Conservation (phyloP, 2,888 invertebrate genomes). For the Conomelus anceps region DNA sequence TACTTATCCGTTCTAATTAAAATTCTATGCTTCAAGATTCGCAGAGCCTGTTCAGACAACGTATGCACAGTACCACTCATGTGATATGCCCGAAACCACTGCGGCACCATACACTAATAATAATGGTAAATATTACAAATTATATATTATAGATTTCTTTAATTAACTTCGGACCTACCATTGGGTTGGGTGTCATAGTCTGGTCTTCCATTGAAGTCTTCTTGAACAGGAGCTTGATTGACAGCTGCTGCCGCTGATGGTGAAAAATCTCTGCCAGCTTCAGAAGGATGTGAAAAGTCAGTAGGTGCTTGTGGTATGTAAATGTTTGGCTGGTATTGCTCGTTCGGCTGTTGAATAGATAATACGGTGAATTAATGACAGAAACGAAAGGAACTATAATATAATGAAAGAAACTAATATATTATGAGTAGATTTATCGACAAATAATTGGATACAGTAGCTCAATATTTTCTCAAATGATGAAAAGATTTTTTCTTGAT, state of each 20-base stretch:
- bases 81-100: no score
- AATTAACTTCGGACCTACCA: neutral
- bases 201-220: neutral
- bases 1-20: no score
- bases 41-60: no score
- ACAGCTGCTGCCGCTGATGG: neutral
- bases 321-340: neutral
- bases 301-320: neutral
- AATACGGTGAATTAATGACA: no score
- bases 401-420: neutral
- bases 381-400: neutral
- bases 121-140: no score
- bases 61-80: no score
- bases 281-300: neutral
- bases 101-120: no score
- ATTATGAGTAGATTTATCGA: neutral
- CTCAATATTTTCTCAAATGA: no score
- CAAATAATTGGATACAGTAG: no score
- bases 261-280: neutral
- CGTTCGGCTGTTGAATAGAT: neutral
- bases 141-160: neutral
- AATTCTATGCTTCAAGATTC: no score
- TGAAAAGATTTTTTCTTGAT: no score
- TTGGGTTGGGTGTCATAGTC: neutral
- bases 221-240: neutral